These are phyloP conservation scores for Mobula birostris DNA, from an alignment of 2,113 vertebrate genomes.

Conservation along the genomic window DNA sequence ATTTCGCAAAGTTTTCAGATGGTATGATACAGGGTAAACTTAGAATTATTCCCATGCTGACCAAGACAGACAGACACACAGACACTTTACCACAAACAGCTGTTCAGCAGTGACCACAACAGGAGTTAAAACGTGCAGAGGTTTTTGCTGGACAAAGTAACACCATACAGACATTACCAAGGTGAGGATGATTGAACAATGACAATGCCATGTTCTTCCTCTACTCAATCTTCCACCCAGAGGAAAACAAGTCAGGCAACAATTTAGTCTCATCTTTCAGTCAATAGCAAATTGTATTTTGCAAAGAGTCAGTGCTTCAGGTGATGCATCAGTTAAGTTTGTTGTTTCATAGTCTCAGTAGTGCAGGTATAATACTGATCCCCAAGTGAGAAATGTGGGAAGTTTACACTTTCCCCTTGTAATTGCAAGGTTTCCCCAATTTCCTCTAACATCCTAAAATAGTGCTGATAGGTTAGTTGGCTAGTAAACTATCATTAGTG, in stretches of 20 bases:
- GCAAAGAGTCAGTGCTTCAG: neutral
- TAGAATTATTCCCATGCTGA: neutral
- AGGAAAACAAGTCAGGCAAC: neutral
- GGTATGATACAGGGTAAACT: neutral
- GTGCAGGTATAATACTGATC: no score
- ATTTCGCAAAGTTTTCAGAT: neutral
- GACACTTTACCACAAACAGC: neutral
- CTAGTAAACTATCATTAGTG: no score
- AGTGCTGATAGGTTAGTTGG: no score
- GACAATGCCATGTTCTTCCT: neutral
- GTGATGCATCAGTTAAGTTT: no score
- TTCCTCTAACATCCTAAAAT: no score
- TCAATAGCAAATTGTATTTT: neutral
- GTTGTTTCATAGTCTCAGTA: no score
- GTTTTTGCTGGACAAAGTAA: neutral
- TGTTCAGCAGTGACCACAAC: neutral
- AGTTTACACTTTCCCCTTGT: no score
- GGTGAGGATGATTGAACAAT: neutral
- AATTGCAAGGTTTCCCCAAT: no score
- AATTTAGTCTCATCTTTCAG: neutral
- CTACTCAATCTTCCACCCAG: neutral
- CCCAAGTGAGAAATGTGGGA: no score
- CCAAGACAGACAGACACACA: neutral
- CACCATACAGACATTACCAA: neutral
- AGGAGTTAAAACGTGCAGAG: neutral